Evolutionary conservation across 2,797 vertebrate species (phyloP), one percentile per base, ranked within the genome.

Genomic region (Chaetophractus vellerosus): DNA sequence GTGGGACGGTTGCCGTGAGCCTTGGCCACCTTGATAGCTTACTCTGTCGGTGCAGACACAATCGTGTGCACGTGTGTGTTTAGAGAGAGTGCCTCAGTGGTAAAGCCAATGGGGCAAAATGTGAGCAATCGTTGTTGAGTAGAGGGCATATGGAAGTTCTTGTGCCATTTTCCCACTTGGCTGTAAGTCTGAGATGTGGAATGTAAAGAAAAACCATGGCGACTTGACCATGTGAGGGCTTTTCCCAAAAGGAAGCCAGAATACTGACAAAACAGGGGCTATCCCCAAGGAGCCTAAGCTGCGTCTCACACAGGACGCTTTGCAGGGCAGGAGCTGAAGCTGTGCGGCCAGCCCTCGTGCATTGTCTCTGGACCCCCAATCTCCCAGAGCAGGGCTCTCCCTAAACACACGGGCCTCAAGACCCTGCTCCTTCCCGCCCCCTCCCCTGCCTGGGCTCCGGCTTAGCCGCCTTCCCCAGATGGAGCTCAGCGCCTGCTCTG

Each of bases 21-120:
- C 45, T 45, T 10, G 9, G 31, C 7, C 18, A 2, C 64, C 8
- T 18, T 1, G 0, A 18, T 15, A 1, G 33, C 19, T 0, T 52
- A 26, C 45, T 31, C 10, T 9, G 7, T 21, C 6, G 45, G 15
- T 9, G 72, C 81, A 55, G 63, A 19, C n/a, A 36, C 28, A 68
- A 41, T 38, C 4, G 1, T 21, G 0, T 6, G 38, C 7, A 0
- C 16, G 6, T 6, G 33, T 45, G 15, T 3, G 5, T 0, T 1
- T 21, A 19, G 10, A 18, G 9, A n/a, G 26, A 31, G 33, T 9
- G 19, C 2, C 31, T 15, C 72, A 18, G 14, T 2, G 9, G n/a
- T 6, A 21, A 45, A 59, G 55, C 36, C 10, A 15, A 9, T 2
- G 68, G 31, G n/a, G n/a, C 26, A 9, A 31, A 38, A 28, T 28